These are phyloP conservation scores for Micromys minutus DNA, from an alignment of 2,113 vertebrate species.

Conservation along the genomic window DNA sequence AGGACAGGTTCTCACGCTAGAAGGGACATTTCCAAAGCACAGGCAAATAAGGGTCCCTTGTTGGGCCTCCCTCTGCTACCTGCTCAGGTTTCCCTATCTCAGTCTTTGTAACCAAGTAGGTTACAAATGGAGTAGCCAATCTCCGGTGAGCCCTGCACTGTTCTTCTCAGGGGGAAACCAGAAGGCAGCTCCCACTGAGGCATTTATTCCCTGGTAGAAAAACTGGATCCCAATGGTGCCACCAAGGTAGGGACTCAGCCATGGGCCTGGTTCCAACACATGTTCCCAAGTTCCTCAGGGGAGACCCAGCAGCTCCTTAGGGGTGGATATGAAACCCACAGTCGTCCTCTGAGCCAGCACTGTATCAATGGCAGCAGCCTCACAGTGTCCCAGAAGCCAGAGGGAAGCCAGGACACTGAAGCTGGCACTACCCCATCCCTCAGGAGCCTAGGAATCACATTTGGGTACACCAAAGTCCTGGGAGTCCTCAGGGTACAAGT, in stretches of 20 bases:
- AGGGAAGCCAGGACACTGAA: not conserved
- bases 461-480: too few relatives aligned
- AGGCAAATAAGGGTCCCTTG: not conserved
- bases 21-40: too few relatives aligned
- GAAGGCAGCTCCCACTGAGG: not conserved
- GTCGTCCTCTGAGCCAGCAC: not conserved
- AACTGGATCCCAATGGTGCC: too few relatives aligned
- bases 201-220: not conserved
- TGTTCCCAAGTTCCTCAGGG: not conserved
- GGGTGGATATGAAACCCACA: not conserved
- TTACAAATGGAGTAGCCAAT: too few relatives aligned
- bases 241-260: not conserved
- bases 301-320: too few relatives aligned
- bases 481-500: not conserved
- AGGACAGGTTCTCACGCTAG: not conserved
- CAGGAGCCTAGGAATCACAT: too few relatives aligned
- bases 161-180: not conserved
- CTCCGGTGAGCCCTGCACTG: not conserved
- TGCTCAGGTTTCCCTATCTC: not conserved
- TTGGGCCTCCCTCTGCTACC: not conserved
- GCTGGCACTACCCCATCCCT: not conserved
- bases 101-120: not conserved
- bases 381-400: not conserved
- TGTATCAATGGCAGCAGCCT: not conserved
- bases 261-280: not conserved